These are phyloP conservation scores for Lytechinus pictus DNA, from an alignment of 35 echinoderm and acorn worm species.

Conservation along the genomic window DNA sequence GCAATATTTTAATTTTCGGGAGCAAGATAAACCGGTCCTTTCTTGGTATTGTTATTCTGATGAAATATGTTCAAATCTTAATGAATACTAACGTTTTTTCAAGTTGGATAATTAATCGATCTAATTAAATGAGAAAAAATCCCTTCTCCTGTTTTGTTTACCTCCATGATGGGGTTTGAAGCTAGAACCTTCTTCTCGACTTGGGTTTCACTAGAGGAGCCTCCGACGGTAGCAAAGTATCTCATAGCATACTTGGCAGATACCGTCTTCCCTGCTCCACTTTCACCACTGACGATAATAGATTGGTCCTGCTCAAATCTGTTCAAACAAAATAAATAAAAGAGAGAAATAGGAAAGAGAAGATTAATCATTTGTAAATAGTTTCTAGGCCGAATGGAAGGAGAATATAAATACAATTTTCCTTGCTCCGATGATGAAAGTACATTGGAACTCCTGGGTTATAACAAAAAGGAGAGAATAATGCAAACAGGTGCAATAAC, in stretches of 20 bases:
- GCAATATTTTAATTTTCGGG: too few species aligned
- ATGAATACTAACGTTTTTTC: too few species aligned
- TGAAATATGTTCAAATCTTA: too few species aligned
- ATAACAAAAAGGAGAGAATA: too few species aligned
- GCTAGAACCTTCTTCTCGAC: constrained; percentile 94
- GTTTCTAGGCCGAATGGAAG: too few species aligned
- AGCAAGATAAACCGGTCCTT: too few species aligned
- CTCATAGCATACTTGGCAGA: constrained; percentile 99
- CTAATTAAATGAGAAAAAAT: neutral
- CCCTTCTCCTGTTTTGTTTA: neutral
- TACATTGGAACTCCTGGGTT: too few species aligned
- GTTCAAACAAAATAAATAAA: neutral
- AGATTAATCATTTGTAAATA: neutral
- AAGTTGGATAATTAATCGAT: neutral
- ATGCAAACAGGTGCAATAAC: too few species aligned
- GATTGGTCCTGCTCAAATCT: constrained; percentile 99
- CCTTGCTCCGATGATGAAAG: too few species aligned
- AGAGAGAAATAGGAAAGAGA: constrained; percentile 20
- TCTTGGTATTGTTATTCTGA: too few species aligned
- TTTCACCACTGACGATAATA: constrained; percentile 97
- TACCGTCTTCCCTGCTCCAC: constrained; percentile 94
- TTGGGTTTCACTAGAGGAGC: constrained; percentile 84
- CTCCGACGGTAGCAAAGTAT: constrained; percentile 91
- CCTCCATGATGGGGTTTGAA: constrained; percentile 96
- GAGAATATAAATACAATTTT: too few species aligned